Evolutionary conservation across 1,140 invertebrate species (phyloP), one percentile per base, ranked within the genome.

Genomic region (Papilio helenus): DNA sequence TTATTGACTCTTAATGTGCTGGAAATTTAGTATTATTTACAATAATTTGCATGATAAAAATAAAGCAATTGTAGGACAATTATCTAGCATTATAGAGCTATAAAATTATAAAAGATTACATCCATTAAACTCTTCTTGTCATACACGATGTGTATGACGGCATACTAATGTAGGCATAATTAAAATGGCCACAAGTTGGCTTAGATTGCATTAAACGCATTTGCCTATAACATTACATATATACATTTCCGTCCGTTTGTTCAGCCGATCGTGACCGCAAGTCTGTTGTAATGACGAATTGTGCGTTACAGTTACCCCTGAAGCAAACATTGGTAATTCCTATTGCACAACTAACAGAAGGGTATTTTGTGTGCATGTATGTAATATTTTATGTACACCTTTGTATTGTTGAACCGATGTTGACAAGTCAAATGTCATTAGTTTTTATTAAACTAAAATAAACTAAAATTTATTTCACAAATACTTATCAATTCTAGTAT

Each of bases 211-310:
- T 72, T 72, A 20, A 72, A 20, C 23, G 71, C 58, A 61, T 44
- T 79, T 72, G 65, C 76, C 29, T 51, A 68, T 14, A 77, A 51
- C 58, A 73, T 49, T 78, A 82, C 79, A 72, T 82, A 74, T 23
- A 72, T 16, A 73, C 79, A 78, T 79, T 79, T 83, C 82, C 82
- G 80, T 49, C 26, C 65, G 77, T 83, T 80, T 79, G 72, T 73
- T 68, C 80, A 83, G 81, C 71, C 61, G 29, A 78, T 76, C 81
- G 77, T 80, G 61, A 80, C 79, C 55, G 72, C 72, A 72, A 46
- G 39, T 42, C 34, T 72, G 79, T 71, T 76, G 79, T 74, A 80
- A 76, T 29, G 49, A n/a, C 23, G 42, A 79, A 61, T 61, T 39
- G 34, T 65, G 29, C 18, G 51, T 39, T 72, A 20, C 55, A 78